Evolutionary conservation across 2,888 invertebrate species (phyloP), one percentile per base, ranked within the genome.

Genomic region (Nomada lathburiana): DNA sequence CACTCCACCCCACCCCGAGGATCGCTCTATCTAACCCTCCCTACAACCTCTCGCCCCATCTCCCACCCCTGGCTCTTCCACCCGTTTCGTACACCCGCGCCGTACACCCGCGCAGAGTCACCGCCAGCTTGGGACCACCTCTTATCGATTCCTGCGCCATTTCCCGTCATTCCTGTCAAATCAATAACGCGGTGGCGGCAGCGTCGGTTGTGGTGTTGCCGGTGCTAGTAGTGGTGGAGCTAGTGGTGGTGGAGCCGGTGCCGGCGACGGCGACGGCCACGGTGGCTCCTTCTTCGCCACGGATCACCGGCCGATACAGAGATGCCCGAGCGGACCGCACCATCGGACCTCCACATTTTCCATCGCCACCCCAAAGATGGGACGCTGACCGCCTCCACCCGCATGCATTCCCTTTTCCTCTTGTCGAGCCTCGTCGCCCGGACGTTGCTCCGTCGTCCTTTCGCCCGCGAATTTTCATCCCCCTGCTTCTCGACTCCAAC

Each of bases 61-160:
- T 47, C 29, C 64, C 60, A 52, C 63, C 69, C 64, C 71, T 44
- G 18, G 23, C 29, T 36, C 18, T 55, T 64, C 20, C 50, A 23
- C 68, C 68, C 74, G 29, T 65, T 68, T 53, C 44, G 60, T 57
- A 13, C 11, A 75, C 52, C 63, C 60, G 60, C 80, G 59, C 42
- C 55, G 74, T 70, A 77, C 69, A 82, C 82, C 83, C 86, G 85
- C 83, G 78, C 84, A 82, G 85, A 86, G 74, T 77, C 83, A 73
- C 73, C 86, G 82, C 79, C 85, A 86, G 85, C 87, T 83, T 87
- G 82, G 84, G 83, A 89, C 90, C 89, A 90, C 92, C 92, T 90
- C 91, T 91, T 93, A 93, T 93, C 93, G 93, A 93, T 93, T 93
- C 91, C 93, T 93, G 92, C 93, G 93, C 93, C 91, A 93, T 93